These are phyloP conservation scores for Chamaedrilus cognettii DNA, from an alignment of 2,888 invertebrate species.

Conservation along the genomic window DNA sequence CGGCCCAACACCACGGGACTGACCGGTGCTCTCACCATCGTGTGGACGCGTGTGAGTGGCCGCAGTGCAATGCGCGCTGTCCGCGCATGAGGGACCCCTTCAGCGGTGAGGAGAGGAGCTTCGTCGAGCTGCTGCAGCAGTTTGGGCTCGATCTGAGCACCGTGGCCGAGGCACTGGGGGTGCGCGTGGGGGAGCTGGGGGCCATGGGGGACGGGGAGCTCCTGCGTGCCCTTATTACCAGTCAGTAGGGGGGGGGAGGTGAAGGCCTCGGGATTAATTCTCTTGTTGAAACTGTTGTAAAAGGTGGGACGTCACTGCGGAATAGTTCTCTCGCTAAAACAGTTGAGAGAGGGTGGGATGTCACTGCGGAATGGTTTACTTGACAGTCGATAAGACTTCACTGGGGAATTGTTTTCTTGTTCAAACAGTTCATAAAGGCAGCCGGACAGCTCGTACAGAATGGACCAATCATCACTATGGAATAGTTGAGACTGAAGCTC, in stretches of 20 bases:
- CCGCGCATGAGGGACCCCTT: conserved; percentile 84
- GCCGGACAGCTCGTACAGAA: no score
- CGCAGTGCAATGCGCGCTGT: conserved; percentile 78
- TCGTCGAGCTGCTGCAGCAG: conserved; percentile 82
- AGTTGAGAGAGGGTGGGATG: no score
- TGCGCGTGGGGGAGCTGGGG: conserved; percentile 82
- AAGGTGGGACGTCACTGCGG: no score
- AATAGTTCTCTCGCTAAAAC: no score
- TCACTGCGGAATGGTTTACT: no score
- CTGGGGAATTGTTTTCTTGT: no score
- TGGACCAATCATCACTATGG: no score
- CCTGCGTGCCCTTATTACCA: conserved; percentile 73
- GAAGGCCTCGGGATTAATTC: no score
- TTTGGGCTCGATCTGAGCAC: conserved; percentile 87
- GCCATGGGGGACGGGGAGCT: conserved; percentile 88
- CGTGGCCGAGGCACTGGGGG: conserved; percentile 82
- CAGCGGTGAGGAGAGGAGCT: conserved; percentile 82
- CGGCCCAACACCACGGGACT: conserved; percentile 35
- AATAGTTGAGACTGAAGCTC: no score
- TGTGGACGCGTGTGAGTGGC: conserved; percentile 89
- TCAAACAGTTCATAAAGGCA: no score
- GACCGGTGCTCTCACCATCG: conserved; percentile 65
- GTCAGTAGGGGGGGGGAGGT: conserved; percentile 12
- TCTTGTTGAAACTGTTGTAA: no score
- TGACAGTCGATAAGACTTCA: no score